Evolutionary conservation across 1,140 invertebrate species (phyloP).

Genomic region (Carposina sasakii): DNA sequence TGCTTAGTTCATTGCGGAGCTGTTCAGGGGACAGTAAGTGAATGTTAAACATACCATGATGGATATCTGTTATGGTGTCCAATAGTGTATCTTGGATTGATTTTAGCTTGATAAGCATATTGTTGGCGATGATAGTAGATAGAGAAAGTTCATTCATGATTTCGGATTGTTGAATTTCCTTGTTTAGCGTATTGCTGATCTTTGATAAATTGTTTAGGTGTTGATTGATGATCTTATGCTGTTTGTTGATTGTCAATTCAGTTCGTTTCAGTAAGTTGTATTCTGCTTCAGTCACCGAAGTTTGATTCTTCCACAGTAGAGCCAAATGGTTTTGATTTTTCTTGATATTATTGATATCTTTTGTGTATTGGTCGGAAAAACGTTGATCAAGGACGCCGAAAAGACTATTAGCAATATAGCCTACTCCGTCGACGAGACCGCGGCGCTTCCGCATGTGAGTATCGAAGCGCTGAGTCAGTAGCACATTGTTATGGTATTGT

Average conservation of each 20-base stretch:
- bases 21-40: conserved; percentile 18
- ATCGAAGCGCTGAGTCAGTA: conserved; percentile 8
- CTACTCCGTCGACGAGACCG: conserved; percentile 23
- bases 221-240: conserved; percentile 15
- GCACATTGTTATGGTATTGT: conserved; percentile 17
- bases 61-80: conserved; percentile 18
- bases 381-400: conserved; percentile 13
- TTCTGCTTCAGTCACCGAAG: conserved; percentile 9
- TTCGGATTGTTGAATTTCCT: conserved; percentile 11
- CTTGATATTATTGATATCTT: conserved; percentile 7
- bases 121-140: conserved; percentile 13
- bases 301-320: conserved; percentile 12
- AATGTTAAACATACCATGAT: conserved; percentile 19
- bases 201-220: conserved; percentile 1
- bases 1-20: conserved; percentile 9
- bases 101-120: conserved; percentile 13
- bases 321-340: conserved; percentile 15
- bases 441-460: conserved; percentile 9
- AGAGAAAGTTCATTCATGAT: conserved; percentile 12
- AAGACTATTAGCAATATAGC: conserved; percentile 18
- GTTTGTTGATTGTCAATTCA: conserved; percentile 9
- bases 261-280: conserved; percentile 12
- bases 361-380: conserved; percentile 13
- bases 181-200: background rate
- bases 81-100: conserved; percentile 13